Evolutionary conservation across 2,797 vertebrate genomes (phyloP).

Genomic region (Myotis pilosus): DNA sequence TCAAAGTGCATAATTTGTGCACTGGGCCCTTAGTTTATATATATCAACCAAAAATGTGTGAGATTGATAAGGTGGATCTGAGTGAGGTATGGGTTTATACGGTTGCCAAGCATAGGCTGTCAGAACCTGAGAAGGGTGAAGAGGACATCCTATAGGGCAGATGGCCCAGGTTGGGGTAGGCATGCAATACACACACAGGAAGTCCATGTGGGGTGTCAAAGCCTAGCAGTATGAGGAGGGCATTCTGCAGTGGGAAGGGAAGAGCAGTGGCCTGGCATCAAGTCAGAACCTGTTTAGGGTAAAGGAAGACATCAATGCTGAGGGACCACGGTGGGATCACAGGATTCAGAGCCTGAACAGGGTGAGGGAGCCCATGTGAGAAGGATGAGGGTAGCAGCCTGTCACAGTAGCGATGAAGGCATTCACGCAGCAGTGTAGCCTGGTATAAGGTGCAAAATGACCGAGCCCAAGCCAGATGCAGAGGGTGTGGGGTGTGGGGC

Average conservation of each 20-base stretch:
- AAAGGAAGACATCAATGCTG: not conserved
- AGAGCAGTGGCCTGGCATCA: not conserved
- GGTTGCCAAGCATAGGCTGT: not conserved
- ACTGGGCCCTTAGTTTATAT: not conserved
- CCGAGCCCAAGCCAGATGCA: not conserved
- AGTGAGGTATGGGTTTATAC: not conserved
- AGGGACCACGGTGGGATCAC: not conserved
- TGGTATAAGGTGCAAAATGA: not conserved
- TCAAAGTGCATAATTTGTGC: no score
- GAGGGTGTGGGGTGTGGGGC: not conserved
- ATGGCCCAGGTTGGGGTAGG: not conserved
- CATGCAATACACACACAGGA: not conserved
- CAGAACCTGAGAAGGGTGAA: not conserved
- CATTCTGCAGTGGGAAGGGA: not conserved
- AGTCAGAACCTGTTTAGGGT: not conserved
- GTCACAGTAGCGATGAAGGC: not conserved
- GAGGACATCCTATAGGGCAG: not conserved
- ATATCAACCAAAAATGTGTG: not conserved
- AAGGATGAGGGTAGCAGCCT: not conserved
- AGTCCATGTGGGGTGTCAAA: not conserved
- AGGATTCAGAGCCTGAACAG: not conserved
- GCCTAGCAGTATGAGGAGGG: not conserved
- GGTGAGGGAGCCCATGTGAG: not conserved
- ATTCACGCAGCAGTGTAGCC: not conserved
- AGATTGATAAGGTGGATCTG: not conserved